Evolutionary conservation across 2,113 vertebrate species (phyloP).

Genomic region (Dasyurus viverrinus): DNA sequence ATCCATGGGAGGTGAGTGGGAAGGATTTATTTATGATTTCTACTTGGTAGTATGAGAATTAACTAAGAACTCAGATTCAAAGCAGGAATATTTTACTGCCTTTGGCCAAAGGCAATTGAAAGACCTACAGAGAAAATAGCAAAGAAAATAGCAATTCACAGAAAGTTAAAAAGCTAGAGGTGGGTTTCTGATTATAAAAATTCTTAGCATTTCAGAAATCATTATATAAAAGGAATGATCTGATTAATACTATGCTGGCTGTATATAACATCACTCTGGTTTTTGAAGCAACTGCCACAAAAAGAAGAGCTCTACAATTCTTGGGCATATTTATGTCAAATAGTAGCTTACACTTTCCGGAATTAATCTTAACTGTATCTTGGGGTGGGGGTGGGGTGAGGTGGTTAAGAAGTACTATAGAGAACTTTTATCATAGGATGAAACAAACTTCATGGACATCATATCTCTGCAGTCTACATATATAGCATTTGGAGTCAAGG

Average conservation of each 20-base stretch:
- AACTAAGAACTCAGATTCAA: background rate
- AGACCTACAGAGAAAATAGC: background rate
- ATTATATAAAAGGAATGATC: slow-evolving; percentile 39
- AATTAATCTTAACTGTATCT: background rate
- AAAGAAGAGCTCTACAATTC: background rate
- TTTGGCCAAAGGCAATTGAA: slow-evolving; percentile 34
- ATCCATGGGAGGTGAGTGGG: background rate
- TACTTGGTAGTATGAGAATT: background rate
- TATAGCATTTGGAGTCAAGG: background rate
- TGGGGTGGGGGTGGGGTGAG: background rate
- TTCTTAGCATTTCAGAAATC: slow-evolving; percentile 36
- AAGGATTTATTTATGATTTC: background rate
- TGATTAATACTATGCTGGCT: slow-evolving; percentile 35
- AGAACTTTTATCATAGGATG: background rate
- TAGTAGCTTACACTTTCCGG: background rate
- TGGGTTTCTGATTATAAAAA: background rate
- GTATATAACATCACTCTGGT: background rate
- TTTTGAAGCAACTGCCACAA: background rate
- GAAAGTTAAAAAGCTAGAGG: slow-evolving; percentile 22
- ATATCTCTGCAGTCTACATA: background rate
- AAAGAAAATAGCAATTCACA: background rate
- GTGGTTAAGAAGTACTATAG: background rate
- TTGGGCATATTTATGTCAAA: background rate
- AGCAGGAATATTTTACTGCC: slow-evolving; percentile 5
- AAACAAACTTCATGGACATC: background rate